Base-by-base conservation (phyloP, 2,113 vertebrate species). In the Semnornis frantzii region DNA sequence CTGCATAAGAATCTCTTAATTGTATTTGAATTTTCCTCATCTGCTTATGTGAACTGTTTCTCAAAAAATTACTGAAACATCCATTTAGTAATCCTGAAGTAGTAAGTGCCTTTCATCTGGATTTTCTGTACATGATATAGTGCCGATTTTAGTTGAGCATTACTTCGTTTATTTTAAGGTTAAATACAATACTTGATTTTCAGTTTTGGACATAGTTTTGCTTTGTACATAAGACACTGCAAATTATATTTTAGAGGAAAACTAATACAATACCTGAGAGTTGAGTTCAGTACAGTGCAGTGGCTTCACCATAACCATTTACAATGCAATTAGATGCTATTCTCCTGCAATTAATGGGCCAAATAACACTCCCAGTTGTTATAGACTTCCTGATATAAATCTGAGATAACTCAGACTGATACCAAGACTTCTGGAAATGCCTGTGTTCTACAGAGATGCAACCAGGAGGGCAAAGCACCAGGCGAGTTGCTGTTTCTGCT, bases 311-410 rank as follows among this genome's bases (percentile, higher is more conserved):
- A 71, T 79, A 82, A 58, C 52, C 64, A 85, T 94, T 94, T 91
- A 62, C 69, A 69, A 7, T 91, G 48, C 82, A 90, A 81, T 95
- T 95, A 94, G 70, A 66, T 83, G 65, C 54, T 85, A 12, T 86
- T 82, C 85, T 90, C 66, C 52, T 28, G 13, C 85, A 82, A 88
- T 92, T 92, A 96, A 86, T 85, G 87, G 95, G 82, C 65, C 80
- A 84, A 72, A 65, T 78, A 59, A 85, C 58, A 78, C 73, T 94
- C 85, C 79, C 44, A 59, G 58, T 75, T 94, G 39, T 71, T 94
- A 59, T 63, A 58, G 82, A 18, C 69, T 85, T 91, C 76, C 60
- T 70, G 76, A 88, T 88, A 87, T 8, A 90, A 76, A 94, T 72
- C n/a, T 55, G 76, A 85, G 42, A 75, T 83, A 92, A 81, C 34